phyloP scores from a whole-genome alignment of 2,797 vertebrate genomes.

The Sebastolobus alascanus region DNA sequence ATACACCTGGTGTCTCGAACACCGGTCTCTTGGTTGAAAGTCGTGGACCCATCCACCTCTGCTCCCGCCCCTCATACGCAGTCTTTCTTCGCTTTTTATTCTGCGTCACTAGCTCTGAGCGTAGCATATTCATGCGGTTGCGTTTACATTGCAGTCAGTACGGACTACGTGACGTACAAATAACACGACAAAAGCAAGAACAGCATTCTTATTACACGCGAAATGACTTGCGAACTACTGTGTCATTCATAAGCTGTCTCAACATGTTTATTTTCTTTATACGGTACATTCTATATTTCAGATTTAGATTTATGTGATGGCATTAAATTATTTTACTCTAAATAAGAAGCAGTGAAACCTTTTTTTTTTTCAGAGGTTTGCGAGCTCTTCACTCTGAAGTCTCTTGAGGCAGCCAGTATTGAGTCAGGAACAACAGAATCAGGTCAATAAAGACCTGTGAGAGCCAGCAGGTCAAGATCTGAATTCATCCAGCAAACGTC shows the following conservation, averaged over 20 bases:
- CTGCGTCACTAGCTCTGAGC: too few species aligned
- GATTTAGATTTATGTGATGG: conserved; percentile 1
- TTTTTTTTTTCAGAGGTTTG: not conserved
- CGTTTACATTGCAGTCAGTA: too few species aligned
- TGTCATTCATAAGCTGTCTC: not conserved
- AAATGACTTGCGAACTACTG: too few species aligned
- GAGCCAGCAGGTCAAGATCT: conserved; percentile 14
- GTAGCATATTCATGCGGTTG: too few species aligned
- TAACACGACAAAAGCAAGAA: too few species aligned
- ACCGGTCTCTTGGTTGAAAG: too few species aligned
- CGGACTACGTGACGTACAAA: too few species aligned
- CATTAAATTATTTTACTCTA: not conserved
- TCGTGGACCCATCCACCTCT: too few species aligned
- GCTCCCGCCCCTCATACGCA: too few species aligned
- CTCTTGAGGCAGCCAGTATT: conserved; percentile 12
- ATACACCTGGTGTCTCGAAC: too few species aligned
- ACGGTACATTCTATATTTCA: not conserved
- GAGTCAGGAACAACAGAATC: conserved; percentile 26
- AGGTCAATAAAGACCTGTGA: conserved; percentile 33
- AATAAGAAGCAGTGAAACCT: not conserved
- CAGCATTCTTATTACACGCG: too few species aligned
- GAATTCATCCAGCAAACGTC: conserved; percentile 6
- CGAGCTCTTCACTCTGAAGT: conserved; percentile 4
- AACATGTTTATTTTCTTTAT: conserved; percentile 1
- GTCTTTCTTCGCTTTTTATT: too few species aligned